Conservation (phyloP, 2,113 vertebrate genomes). For the Motacilla tschutschensis region DNA sequence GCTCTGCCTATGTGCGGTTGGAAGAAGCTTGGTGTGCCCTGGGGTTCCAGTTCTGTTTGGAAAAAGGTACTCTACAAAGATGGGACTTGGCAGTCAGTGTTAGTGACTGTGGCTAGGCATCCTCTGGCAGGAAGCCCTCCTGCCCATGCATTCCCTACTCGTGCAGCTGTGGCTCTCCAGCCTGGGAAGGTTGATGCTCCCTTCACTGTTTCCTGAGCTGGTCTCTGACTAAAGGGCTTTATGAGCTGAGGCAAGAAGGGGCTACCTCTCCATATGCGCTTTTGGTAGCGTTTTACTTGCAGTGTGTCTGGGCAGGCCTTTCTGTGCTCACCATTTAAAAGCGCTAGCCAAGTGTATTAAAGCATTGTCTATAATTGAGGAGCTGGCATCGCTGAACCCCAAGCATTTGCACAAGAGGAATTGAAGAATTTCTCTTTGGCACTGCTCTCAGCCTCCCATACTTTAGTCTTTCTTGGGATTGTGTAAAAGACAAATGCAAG, state of each 20-base stretch:
- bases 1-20: background rate
- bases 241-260: background rate
- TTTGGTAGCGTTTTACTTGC: accelerated
- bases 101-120: background rate
- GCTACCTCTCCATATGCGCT: background rate
- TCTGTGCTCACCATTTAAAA: background rate
- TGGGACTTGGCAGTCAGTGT: background rate
- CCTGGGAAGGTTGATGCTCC: background rate
- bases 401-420: background rate
- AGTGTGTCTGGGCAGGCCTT: background rate
- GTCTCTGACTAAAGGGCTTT: background rate
- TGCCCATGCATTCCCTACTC: accelerated
- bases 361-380: background rate
- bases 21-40: background rate
- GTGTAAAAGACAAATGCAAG: background rate
- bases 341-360: background rate
- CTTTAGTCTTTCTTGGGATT: background rate
- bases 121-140: background rate
- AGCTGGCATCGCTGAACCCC: background rate
- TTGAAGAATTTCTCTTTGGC: background rate
- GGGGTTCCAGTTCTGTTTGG: background rate
- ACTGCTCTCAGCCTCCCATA: background rate
- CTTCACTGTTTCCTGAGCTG: background rate
- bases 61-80: background rate
- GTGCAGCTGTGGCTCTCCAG: background rate